Conservation (phyloP, 2,888 invertebrate genomes). For the Epinotia nisella region DNA sequence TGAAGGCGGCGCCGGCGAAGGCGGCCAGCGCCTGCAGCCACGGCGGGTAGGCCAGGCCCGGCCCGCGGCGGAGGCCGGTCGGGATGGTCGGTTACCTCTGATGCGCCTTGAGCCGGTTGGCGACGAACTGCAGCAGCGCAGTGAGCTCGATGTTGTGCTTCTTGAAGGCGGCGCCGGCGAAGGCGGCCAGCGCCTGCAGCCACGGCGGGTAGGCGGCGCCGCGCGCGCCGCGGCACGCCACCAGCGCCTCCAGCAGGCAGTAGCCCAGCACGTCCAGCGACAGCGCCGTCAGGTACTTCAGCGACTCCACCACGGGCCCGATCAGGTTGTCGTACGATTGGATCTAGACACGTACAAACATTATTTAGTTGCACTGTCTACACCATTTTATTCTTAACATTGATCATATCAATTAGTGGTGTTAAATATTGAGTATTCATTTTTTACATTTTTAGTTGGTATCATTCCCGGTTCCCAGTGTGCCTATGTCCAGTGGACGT, state of each 20-base stretch:
- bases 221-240: constrained; percentile 80
- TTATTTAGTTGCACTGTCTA: no score
- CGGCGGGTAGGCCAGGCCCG: constrained; percentile 95
- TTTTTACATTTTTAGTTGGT: no score
- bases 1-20: constrained; percentile 98
- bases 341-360: constrained; percentile 85
- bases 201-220: constrained; percentile 96
- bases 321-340: constrained; percentile 98
- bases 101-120: constrained; percentile 97
- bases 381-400: no score
- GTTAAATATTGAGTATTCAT: no score
- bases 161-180: constrained; percentile 98
- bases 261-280: constrained; percentile 98
- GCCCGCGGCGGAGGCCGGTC: constrained; percentile 52
- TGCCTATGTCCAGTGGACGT: no score
- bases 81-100: constrained; percentile 88
- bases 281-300: constrained; percentile 97
- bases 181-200: constrained; percentile 97
- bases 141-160: constrained; percentile 98
- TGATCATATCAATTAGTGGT: no score
- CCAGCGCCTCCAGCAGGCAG: constrained; percentile 96
- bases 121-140: constrained; percentile 97
- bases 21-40: constrained; percentile 98
- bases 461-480: no score
- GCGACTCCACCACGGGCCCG: constrained; percentile 97